Conservation (phyloP, 2,113 vertebrate species). For the Proterorhinus semilunaris region DNA sequence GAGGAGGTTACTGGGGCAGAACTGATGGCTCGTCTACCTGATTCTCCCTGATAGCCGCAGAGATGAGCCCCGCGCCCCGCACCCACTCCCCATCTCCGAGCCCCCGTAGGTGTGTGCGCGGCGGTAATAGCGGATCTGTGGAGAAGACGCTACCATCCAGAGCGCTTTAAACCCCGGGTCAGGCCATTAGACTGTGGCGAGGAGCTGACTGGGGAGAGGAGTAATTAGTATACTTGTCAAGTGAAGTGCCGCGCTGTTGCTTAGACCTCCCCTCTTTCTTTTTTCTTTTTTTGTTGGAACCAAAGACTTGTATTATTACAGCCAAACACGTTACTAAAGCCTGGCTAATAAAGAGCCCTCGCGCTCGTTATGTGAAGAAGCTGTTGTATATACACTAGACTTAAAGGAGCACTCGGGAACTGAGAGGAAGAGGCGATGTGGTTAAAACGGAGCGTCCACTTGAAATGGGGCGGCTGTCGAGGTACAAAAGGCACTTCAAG, state of each 20-base stretch:
- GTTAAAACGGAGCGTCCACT: background rate
- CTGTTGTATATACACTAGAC: slow-evolving; percentile 42
- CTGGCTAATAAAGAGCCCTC: slow-evolving; percentile 70
- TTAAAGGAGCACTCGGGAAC: slow-evolving; percentile 51
- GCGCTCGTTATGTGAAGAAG: slow-evolving; percentile 59
- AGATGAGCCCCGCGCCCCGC: slow-evolving; percentile 61
- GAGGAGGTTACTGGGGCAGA: slow-evolving; percentile 98
- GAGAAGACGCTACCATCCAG: slow-evolving; percentile 51
- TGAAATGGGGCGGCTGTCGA: background rate
- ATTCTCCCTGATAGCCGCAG: slow-evolving; percentile 85
- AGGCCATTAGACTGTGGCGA: slow-evolving; percentile 89
- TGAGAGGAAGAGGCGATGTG: slow-evolving; percentile 9
- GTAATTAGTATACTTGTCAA: slow-evolving; percentile 99
- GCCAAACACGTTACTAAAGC: slow-evolving; percentile 41
- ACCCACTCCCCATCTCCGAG: slow-evolving; percentile 16
- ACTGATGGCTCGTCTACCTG: slow-evolving; percentile 97
- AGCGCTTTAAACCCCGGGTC: slow-evolving; percentile 77
- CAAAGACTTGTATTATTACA: slow-evolving; percentile 52
- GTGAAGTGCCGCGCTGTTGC: slow-evolving; percentile 90
- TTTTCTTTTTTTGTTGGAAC: slow-evolving; percentile 24
- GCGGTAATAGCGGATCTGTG: slow-evolving; percentile 59
- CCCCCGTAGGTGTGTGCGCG: slow-evolving; percentile 41
- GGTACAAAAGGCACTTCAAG: slow-evolving; percentile 3
- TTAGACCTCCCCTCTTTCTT: slow-evolving; percentile 76
- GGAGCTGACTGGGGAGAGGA: slow-evolving; percentile 90